Percentiles rank a stretch among this genome's conserved stretches.
These are phyloP conservation scores for Clinocottus analis DNA, from an alignment of 2,113 vertebrate species.

Conservation along the genomic window DNA sequence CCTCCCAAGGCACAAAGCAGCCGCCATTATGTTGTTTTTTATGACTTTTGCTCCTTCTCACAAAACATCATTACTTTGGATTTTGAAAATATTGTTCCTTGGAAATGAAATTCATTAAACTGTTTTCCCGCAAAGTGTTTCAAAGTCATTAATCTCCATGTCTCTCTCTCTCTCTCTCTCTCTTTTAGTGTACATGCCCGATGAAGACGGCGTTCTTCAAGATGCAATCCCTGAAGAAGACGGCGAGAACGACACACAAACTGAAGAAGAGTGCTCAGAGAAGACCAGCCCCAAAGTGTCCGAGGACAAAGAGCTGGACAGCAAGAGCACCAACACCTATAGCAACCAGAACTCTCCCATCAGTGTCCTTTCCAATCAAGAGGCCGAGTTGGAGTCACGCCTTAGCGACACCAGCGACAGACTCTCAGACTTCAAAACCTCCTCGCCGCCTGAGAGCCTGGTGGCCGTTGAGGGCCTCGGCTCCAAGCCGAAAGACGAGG, in stretches of 20 bases:
- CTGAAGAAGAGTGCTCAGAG: constrained; percentile 89
- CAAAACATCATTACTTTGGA: not conserved
- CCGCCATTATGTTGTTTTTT: constrained; percentile 26
- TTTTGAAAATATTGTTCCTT: not conserved
- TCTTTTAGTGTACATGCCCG: constrained; percentile 95
- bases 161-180: constrained; percentile 75
- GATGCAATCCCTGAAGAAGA: constrained; percentile 90
- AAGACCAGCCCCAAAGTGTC: constrained; percentile 92
- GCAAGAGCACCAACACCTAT: constrained; percentile 88
- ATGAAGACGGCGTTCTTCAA: constrained; percentile 89
- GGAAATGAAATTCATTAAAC: not conserved
- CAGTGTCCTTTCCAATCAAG: constrained; percentile 95
- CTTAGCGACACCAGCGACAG: constrained; percentile 95
- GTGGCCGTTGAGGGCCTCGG: constrained; percentile 80
- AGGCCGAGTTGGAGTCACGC: constrained; percentile 92
- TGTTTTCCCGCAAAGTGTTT: not conserved
- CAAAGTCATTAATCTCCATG: constrained; percentile 17
- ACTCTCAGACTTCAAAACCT: constrained; percentile 91
- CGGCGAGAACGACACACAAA: constrained; percentile 89
- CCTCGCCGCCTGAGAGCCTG: constrained; percentile 87
- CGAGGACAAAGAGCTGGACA: constrained; percentile 90
- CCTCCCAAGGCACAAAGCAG: constrained; percentile 42
- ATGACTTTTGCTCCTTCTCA: constrained; percentile 24
- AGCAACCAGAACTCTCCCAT: constrained; percentile 97
- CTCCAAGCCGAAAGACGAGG: constrained; percentile 87